phyloP scores from a whole-genome alignment of 2,888 invertebrate genomes.

The Cantharis flavilabris region DNA sequence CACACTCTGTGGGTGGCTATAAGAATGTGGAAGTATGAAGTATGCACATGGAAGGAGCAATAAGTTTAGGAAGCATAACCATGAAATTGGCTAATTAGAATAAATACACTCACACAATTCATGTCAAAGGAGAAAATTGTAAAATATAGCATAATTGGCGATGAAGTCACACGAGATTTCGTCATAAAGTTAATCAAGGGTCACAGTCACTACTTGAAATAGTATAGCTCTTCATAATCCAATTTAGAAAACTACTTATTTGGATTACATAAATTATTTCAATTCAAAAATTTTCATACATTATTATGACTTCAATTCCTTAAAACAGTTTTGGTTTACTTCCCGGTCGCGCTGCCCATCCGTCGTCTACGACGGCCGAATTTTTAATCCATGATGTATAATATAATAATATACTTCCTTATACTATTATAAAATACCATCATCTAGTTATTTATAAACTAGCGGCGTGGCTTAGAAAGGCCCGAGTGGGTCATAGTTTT shows the following conservation, averaged over 20 bases:
- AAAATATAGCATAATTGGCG: slow-evolving; percentile 4
- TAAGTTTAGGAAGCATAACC: neutral
- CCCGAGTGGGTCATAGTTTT: no score
- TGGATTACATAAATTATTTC: neutral
- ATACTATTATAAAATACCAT: no score
- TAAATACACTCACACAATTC: neutral
- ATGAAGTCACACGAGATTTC: slow-evolving; percentile 8
- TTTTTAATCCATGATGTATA: no score
- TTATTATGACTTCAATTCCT: neutral
- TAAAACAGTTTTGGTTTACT: neutral
- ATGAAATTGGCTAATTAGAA: neutral
- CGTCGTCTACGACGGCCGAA: no score
- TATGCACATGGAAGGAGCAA: neutral
- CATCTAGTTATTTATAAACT: no score
- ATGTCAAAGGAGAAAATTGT: neutral
- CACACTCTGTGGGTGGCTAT: neutral
- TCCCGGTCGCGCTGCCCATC: neutral
- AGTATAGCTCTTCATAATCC: neutral
- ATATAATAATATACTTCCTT: no score
- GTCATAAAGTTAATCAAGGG: slow-evolving; percentile 3
- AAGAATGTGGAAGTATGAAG: neutral
- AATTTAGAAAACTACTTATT: neutral
- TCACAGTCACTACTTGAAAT: neutral
- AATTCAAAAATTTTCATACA: neutral
- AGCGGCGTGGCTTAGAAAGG: no score